These are phyloP conservation scores for Myrmecophaga tridactyla DNA, from an alignment of 2,113 vertebrate species.

Conservation along the genomic window DNA sequence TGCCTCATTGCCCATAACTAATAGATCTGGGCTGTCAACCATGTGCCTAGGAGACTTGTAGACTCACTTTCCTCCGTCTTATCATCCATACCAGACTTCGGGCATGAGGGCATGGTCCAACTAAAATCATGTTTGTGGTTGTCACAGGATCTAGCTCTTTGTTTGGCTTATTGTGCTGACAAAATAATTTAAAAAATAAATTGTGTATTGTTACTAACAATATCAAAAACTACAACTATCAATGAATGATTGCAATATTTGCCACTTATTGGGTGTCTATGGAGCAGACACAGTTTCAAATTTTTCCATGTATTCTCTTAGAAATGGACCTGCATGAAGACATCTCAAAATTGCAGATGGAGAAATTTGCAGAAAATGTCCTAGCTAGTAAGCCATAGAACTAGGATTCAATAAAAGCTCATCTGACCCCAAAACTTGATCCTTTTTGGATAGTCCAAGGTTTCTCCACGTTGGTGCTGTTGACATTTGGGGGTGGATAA, in stretches of 20 bases:
- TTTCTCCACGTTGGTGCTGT: neutral
- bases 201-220: neutral
- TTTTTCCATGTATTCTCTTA: rapidly evolving
- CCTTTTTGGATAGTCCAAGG: rapidly evolving
- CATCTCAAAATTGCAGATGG: too few species aligned
- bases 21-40: neutral
- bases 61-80: rapidly evolving
- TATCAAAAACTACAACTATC: neutral
- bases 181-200: neutral
- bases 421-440: neutral
- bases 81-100: neutral
- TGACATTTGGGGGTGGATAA: rapidly evolving
- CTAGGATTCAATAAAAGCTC: neutral
- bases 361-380: neutral
- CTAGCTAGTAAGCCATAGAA: rapidly evolving
- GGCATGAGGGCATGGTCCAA: neutral
- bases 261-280: rapidly evolving
- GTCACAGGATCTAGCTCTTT: neutral
- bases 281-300: neutral
- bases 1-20: too few species aligned
- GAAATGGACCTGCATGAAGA: too few species aligned
- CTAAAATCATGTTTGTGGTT: neutral
- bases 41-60: neutral
- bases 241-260: rapidly evolving
- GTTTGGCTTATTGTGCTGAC: neutral